These are phyloP conservation scores for Typhlichthys eigenmanni DNA, from an alignment of 2,797 vertebrate species.

Conservation along the genomic window DNA sequence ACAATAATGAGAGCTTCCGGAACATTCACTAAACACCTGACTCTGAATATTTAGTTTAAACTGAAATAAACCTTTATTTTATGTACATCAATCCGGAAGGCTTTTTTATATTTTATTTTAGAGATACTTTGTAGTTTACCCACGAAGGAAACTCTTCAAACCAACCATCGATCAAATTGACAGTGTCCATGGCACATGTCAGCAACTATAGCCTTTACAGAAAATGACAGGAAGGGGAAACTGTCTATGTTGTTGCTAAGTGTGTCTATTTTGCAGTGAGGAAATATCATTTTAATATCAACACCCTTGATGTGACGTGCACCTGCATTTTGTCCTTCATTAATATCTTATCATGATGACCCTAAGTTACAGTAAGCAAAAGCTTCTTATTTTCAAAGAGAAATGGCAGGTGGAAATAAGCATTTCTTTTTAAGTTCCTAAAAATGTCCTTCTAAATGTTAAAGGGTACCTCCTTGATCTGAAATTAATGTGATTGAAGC, in stretches of 20 bases:
- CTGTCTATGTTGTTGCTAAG: background rate
- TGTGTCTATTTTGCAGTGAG: too few relatives aligned
- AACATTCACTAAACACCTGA: slow-evolving; percentile 27
- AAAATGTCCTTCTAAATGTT: too few relatives aligned
- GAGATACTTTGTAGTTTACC: too few relatives aligned
- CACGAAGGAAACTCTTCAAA: too few relatives aligned
- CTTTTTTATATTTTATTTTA: slow-evolving; percentile 1
- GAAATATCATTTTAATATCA: background rate
- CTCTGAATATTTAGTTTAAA: slow-evolving; percentile 30
- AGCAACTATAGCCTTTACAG: background rate
- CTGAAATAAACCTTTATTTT: slow-evolving; percentile 2
- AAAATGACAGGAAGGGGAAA: slow-evolving; percentile 1
- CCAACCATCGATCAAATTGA: too few relatives aligned
- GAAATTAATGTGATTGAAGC: too few relatives aligned
- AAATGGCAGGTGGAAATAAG: too few relatives aligned
- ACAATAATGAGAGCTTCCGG: slow-evolving; percentile 40
- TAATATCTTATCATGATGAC: slow-evolving; percentile 10
- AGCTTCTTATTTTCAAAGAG: too few relatives aligned
- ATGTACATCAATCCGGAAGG: background rate
- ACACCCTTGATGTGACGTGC: background rate
- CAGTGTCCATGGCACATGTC: too few relatives aligned
- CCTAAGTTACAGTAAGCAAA: background rate
- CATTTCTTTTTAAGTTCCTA: too few relatives aligned
- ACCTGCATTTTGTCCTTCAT: background rate
- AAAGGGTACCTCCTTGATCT: too few relatives aligned